Evolutionary conservation across 2,113 vertebrate species (phyloP).

Genomic region (Mola mola): DNA sequence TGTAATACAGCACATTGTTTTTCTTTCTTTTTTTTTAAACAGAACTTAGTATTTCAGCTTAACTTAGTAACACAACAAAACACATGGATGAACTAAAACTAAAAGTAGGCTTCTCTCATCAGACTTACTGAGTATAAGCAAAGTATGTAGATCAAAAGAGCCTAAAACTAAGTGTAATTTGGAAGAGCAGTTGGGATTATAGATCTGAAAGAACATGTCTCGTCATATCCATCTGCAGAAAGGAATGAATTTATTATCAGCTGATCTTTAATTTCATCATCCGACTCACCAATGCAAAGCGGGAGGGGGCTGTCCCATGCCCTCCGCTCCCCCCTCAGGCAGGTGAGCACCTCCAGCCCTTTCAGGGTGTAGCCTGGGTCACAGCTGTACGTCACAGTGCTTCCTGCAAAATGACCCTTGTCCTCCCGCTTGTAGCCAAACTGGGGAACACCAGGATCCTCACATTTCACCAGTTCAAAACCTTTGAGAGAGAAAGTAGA

Average conservation of each 20-base stretch:
- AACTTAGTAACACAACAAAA: too few relatives aligned
- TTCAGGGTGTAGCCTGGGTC: conserved; percentile 92
- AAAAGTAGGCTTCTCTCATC: too few relatives aligned
- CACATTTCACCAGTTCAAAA: conserved; percentile 95
- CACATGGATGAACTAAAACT: too few relatives aligned
- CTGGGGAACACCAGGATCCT: conserved; percentile 93
- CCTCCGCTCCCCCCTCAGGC: conserved; percentile 92
- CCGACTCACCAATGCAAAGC: conserved; percentile 89
- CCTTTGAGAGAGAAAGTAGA: conserved; percentile 73
- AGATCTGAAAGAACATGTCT: too few relatives aligned
- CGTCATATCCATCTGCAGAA: too few relatives aligned
- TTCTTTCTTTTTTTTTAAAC: too few relatives aligned
- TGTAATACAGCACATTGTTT: background rate
- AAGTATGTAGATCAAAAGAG: too few relatives aligned
- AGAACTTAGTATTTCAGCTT: too few relatives aligned
- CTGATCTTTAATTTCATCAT: background rate
- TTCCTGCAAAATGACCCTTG: conserved; percentile 96
- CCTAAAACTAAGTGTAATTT: too few relatives aligned
- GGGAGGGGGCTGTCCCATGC: conserved; percentile 94
- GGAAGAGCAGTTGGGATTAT: too few relatives aligned
- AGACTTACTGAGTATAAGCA: too few relatives aligned
- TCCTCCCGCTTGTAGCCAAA: conserved; percentile 95
- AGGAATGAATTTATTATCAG: background rate
- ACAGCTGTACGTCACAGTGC: conserved; percentile 91
- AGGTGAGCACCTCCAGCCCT: conserved; percentile 86